These are phyloP conservation scores for Tokudaia tokunoshimensis DNA, from an alignment of 2,797 vertebrate species.

Conservation along the genomic window DNA sequence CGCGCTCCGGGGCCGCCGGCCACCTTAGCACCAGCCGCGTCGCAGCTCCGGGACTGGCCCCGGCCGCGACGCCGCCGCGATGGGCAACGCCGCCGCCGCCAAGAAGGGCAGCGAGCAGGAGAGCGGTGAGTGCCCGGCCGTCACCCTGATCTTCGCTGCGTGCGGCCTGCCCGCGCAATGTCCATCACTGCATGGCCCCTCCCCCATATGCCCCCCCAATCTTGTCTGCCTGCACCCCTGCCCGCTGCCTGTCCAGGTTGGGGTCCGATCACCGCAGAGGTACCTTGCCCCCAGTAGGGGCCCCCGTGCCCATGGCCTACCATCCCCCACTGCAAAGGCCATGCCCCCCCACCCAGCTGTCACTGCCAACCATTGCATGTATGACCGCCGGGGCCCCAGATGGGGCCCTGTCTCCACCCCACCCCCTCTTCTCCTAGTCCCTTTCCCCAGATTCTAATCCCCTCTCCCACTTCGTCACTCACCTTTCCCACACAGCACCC, in stretches of 20 bases:
- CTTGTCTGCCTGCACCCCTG: conserved; percentile 7
- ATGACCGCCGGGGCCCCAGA: conserved; percentile 71
- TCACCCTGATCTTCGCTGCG: conserved; percentile 63
- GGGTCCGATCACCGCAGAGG: neutral
- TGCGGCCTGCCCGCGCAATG: conserved; percentile 39
- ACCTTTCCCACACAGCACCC: neutral
- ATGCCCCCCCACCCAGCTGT: conserved; percentile 75
- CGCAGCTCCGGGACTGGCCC: conserved; percentile 75
- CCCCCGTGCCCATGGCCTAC: neutral
- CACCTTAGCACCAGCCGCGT: conserved; percentile 79
- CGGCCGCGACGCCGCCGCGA: conserved; percentile 80
- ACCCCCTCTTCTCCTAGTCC: conserved; percentile 38
- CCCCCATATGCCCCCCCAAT: neutral
- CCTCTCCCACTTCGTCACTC: conserved; percentile 23
- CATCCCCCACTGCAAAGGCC: conserved; percentile 50
- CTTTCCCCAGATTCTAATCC: conserved; percentile 27
- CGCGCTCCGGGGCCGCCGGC: conserved; percentile 76
- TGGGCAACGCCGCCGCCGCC: conserved; percentile 96
- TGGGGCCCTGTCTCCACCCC: conserved; percentile 66
- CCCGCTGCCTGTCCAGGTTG: conserved; percentile 11
- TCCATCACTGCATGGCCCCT: conserved; percentile 56
- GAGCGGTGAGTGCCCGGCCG: conserved; percentile 86
- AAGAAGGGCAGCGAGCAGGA: conserved; percentile 95
- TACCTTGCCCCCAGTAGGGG: neutral
- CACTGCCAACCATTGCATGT: conserved; percentile 76